These are phyloP conservation scores for Macrotis lagotis DNA, from an alignment of 2,113 vertebrate species.

Conservation along the genomic window DNA sequence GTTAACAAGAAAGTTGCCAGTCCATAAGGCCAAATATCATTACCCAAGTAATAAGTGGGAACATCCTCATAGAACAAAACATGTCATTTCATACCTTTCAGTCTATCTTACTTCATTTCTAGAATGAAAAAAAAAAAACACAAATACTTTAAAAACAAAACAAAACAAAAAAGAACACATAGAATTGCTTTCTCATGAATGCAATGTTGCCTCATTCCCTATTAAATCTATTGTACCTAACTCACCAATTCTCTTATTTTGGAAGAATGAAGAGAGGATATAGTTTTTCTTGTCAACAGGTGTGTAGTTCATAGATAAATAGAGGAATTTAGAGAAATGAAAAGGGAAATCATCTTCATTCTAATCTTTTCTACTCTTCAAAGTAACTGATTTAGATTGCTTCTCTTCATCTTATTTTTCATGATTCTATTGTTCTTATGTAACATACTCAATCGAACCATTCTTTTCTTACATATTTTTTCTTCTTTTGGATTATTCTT, in stretches of 20 bases:
- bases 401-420: not conserved
- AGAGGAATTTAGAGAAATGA: not conserved
- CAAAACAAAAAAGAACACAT: conserved; percentile 56
- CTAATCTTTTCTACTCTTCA: not conserved
- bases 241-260: conserved; percentile 51
- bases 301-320: not conserved
- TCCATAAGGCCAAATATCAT: not conserved
- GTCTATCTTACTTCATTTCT: conserved; percentile 56
- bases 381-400: not conserved
- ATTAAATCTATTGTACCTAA: conserved; percentile 42
- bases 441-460: not conserved
- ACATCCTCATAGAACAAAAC: conserved; percentile 27
- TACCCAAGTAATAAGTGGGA: conserved; percentile 26
- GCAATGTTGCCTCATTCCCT: conserved; percentile 64
- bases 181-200: conserved; percentile 68
- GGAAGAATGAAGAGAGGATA: not conserved
- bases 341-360: not conserved
- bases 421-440: not conserved
- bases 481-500: not conserved
- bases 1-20: conserved; percentile 2
- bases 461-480: not conserved
- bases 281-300: conserved; percentile 15
- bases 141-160: conserved; percentile 70
- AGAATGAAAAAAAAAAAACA: conserved; percentile 32
- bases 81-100: conserved; percentile 64